A percentile compares a stretch with the other conserved stretches of the same genome.
These are phyloP conservation scores for Girardinus metallicus DNA, from an alignment of 2,797 vertebrate genomes.

Conservation along the genomic window DNA sequence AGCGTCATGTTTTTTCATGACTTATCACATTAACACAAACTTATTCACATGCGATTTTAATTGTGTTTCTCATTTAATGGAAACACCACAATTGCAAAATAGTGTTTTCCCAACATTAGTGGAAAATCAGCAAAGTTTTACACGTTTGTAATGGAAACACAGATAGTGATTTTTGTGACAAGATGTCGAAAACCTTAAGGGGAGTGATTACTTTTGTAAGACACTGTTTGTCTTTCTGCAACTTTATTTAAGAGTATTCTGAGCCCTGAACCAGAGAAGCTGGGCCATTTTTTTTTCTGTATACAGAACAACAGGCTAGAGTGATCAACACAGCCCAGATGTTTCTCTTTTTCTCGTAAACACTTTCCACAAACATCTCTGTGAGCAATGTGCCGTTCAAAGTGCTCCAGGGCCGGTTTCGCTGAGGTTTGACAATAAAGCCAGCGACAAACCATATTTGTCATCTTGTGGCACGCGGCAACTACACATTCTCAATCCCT, in stretches of 20 bases:
- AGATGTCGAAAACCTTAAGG: neutral
- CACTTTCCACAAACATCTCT: constrained; percentile 58
- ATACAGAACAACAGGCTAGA: constrained; percentile 38
- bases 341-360: constrained; percentile 50
- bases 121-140: too few relatives aligned
- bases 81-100: too few relatives aligned
- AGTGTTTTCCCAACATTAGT: too few relatives aligned
- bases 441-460: constrained; percentile 67
- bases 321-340: constrained; percentile 53
- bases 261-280: constrained; percentile 23
- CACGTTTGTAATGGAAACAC: too few relatives aligned
- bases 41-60: too few relatives aligned
- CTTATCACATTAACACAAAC: too few relatives aligned
- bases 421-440: constrained; percentile 63
- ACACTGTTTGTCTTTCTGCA: constrained; percentile 8
- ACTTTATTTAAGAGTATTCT: constrained; percentile 21
- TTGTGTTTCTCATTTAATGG: too few relatives aligned
- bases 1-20: too few relatives aligned
- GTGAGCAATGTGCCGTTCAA: constrained; percentile 37
- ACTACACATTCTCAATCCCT: constrained; percentile 61
- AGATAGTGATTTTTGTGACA: neutral
- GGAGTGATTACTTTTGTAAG: neutral
- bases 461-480: constrained; percentile 55
- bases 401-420: constrained; percentile 46
- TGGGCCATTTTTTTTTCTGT: constrained; percentile 31